Evolutionary conservation across 2,113 vertebrate genomes (phyloP).

Genomic region (Narcine bancroftii): DNA sequence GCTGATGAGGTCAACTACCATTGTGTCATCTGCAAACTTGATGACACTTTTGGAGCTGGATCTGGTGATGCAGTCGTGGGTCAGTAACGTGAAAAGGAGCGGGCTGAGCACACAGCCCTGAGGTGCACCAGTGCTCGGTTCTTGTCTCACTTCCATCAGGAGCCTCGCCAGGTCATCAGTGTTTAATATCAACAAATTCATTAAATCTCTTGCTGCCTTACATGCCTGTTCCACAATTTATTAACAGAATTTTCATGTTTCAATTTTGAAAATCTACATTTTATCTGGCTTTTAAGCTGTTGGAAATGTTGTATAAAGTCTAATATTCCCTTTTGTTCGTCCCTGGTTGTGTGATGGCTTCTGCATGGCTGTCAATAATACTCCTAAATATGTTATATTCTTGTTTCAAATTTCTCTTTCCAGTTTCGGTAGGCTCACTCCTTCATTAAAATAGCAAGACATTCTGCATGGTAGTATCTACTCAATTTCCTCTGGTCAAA

Average conservation of each 20-base stretch:
- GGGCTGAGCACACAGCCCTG: too few relatives aligned
- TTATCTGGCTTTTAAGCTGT: background rate
- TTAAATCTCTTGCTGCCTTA: background rate
- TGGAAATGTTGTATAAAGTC: background rate
- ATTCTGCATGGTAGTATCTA: background rate
- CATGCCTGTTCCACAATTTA: background rate
- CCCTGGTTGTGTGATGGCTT: too few relatives aligned
- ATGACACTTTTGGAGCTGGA: too few relatives aligned
- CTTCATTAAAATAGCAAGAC: background rate
- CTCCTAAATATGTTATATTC: background rate
- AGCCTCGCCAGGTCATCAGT: background rate
- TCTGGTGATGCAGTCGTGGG: too few relatives aligned
- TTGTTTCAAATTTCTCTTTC: background rate
- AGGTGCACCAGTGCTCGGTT: too few relatives aligned
- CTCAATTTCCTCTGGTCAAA: too few relatives aligned
- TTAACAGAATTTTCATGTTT: background rate
- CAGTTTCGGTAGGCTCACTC: background rate
- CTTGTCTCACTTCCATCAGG: too few relatives aligned
- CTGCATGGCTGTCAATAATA: background rate
- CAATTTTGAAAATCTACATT: background rate
- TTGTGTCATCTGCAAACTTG: too few relatives aligned
- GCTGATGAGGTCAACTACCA: too few relatives aligned
- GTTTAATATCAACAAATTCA: background rate
- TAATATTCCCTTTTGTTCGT: background rate
- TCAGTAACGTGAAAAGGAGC: too few relatives aligned